Percentiles rank a stretch among this genome's conserved stretches.
Conservation (phyloP, 2,113 vertebrate genomes). For the Nothocercus julius region DNA sequence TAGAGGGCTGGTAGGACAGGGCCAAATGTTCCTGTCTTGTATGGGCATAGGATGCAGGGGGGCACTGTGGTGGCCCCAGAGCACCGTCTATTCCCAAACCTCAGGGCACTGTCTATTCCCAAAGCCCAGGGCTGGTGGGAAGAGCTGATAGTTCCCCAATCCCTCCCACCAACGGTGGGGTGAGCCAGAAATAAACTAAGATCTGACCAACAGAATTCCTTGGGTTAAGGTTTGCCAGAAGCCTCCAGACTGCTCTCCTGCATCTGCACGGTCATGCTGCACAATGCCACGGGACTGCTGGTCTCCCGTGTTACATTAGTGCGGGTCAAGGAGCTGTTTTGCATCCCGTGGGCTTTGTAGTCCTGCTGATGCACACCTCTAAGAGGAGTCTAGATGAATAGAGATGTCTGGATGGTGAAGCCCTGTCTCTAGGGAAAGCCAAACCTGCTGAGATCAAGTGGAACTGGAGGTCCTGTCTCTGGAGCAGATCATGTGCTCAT, state of each 20-base stretch:
- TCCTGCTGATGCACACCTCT: not conserved
- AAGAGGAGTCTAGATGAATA: not conserved
- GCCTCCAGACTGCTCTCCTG: not conserved
- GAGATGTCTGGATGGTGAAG: not conserved
- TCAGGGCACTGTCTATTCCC: not conserved
- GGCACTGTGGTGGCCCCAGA: not conserved
- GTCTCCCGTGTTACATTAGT: not conserved
- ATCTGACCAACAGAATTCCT: not conserved
- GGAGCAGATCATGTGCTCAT: not conserved
- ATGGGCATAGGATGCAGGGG: too few relatives aligned
- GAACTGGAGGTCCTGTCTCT: not conserved
- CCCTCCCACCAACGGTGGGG: not conserved
- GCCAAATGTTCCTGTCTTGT: too few relatives aligned
- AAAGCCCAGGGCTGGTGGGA: not conserved
- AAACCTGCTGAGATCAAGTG: not conserved
- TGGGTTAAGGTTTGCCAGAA: not conserved
- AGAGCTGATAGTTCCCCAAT: not conserved
- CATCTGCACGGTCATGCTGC: not conserved
- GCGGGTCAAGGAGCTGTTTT: too few relatives aligned
- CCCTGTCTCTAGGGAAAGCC: not conserved
- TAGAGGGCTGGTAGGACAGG: not conserved
- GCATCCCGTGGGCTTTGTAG: not conserved
- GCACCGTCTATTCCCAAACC: not conserved
- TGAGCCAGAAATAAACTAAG: not conserved
- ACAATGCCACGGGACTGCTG: not conserved